phyloP scores from a whole-genome alignment of 2,797 vertebrate genomes.

The Sebastolobus alascanus region DNA sequence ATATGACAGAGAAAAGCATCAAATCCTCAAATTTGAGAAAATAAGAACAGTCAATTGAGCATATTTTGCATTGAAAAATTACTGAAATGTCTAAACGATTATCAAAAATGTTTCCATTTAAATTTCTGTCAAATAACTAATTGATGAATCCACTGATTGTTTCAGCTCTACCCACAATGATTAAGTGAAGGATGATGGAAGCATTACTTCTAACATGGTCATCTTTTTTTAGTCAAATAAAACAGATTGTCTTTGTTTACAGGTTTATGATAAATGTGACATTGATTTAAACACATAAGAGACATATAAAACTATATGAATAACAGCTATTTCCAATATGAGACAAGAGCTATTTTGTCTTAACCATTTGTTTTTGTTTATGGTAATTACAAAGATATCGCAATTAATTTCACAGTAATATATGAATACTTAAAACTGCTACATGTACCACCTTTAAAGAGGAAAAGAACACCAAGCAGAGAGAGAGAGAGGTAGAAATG shows the following conservation, averaged over 20 bases:
- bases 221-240: background rate
- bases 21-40: background rate
- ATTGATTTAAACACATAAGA: background rate
- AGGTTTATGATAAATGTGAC: background rate
- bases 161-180: background rate
- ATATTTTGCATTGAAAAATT: background rate
- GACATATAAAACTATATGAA: background rate
- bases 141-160: background rate
- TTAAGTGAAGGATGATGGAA: background rate
- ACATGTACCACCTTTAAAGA: background rate
- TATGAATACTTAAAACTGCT: background rate
- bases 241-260: background rate
- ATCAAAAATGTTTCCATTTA: background rate
- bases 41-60: background rate
- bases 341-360: background rate
- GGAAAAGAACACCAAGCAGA: background rate
- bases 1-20: background rate
- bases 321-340: background rate
- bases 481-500: conserved; percentile 7
- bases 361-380: background rate
- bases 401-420: background rate
- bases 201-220: background rate
- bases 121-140: background rate
- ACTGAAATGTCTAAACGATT: background rate
- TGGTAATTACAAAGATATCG: background rate